Evolutionary conservation across 2,113 vertebrate species (phyloP).

Genomic region (Glareola pratincola): DNA sequence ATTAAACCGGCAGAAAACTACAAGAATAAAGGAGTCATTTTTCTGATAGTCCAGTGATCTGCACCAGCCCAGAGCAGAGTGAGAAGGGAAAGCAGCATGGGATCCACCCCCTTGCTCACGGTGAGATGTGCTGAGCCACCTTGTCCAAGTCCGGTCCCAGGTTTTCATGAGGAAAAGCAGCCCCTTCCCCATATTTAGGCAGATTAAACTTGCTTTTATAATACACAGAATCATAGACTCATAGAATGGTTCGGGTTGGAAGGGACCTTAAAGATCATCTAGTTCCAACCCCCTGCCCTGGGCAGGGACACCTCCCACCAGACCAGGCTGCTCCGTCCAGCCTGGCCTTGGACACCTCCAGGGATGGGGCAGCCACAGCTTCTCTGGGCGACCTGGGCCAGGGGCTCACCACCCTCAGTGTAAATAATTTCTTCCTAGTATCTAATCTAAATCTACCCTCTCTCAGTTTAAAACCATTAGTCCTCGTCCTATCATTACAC

Average conservation of each 20-base stretch:
- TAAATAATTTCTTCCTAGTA: neutral
- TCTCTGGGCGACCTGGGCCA: neutral
- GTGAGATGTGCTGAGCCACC: neutral
- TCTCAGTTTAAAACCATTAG: neutral
- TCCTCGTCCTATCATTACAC: neutral
- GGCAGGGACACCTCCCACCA: no score
- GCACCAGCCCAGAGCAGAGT: rapidly evolving
- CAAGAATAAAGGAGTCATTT: neutral
- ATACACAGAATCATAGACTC: neutral
- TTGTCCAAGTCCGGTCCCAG: rapidly evolving
- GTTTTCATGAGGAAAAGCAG: neutral
- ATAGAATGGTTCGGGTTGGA: neutral
- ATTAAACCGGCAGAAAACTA: rapidly evolving
- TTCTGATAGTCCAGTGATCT: rapidly evolving
- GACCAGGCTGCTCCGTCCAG: no score
- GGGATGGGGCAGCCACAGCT: neutral
- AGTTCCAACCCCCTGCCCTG: neutral
- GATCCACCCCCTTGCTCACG: rapidly evolving
- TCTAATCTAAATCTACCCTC: neutral
- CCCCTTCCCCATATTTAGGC: neutral
- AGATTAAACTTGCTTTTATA: neutral
- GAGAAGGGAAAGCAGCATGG: rapidly evolving
- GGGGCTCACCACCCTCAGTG: neutral
- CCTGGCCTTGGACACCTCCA: neutral
- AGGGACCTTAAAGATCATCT: neutral